phyloP scores from a whole-genome alignment of 1,140 invertebrate species.

The Parasteatoda tepidariorum region DNA sequence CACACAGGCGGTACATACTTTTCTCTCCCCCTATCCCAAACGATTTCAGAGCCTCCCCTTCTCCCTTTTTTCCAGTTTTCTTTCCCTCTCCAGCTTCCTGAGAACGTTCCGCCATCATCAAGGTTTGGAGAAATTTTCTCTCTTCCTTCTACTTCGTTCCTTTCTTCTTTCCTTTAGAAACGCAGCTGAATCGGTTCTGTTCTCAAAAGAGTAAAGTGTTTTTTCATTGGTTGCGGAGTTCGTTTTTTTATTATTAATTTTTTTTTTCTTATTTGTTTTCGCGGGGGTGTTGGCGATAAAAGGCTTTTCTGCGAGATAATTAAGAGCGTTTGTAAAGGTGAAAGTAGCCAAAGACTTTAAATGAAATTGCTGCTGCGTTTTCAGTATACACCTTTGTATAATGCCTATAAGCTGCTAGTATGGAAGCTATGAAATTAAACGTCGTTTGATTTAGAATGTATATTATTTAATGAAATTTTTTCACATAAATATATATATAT shows the following conservation, averaged over 20 bases:
- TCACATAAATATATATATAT: too few relatives aligned
- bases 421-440: too few relatives aligned
- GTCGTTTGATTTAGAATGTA: too few relatives aligned
- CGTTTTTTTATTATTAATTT: conserved; percentile 33
- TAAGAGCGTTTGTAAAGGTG: conserved; percentile 24
- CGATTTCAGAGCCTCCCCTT: conserved; percentile 10
- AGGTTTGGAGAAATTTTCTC: conserved; percentile 47
- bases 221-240: conserved; percentile 36
- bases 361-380: too few relatives aligned
- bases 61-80: conserved; percentile 41
- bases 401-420: too few relatives aligned
- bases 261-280: conserved; percentile 33
- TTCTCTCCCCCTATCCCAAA: conserved; percentile 12
- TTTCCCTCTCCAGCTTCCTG: conserved; percentile 32
- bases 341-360: too few relatives aligned
- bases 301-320: conserved; percentile 34
- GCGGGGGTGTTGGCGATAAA: conserved; percentile 41
- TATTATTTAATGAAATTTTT: too few relatives aligned
- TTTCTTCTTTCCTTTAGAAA: neutral
- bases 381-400: too few relatives aligned
- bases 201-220: conserved; percentile 54
- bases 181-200: conserved; percentile 26
- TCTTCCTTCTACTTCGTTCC: conserved; percentile 22
- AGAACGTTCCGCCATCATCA: conserved; percentile 53
- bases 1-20: conserved; percentile 26